Base-by-base conservation (phyloP, 2,113 vertebrate genomes). In the Misgurnus anguillicaudatus region DNA sequence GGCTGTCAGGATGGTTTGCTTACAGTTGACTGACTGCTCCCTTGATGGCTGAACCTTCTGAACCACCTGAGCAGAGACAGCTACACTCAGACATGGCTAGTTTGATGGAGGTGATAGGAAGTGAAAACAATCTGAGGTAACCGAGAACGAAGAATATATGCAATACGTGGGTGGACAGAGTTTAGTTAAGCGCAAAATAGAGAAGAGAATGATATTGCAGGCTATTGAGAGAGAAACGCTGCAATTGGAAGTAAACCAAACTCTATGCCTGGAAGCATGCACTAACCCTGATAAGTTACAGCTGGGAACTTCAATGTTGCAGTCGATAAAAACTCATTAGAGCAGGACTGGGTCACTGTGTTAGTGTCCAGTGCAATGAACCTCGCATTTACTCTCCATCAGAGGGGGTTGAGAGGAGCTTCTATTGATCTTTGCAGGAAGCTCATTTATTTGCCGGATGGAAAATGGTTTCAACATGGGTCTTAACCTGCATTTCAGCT, bases 311-410 rank as follows among this genome's bases (percentile, higher is more conserved):
- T 83, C 53, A 72, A 77, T 80, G 71, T 77, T 85, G 47, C 11
- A 84, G 86, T 88, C 87, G 87, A 88, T 88, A 87, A 85, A 87
- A 86, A 68, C 85, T 84, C 83, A 86, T 88, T 88, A 88, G 71
- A 76, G 62, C 77, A 81, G 71, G 79, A 83, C 83, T 82, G 71
- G 85, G 81, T 79, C 81, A 79, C 67, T 66, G 75, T 42, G 42
- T 63, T 41, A 83, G 77, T 87, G 87, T 87, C 86, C 77, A 75
- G 73, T 78, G 77, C 83, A 85, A 87, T 88, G 86, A 86, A 77
- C 45, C 55, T 79, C 68, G 19, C 80, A 83, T 80, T 86, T 86
- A 83, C 82, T 88, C 86, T 88, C 83, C 72, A 83, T 82, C 85
- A 81, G 70, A 82, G 77, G 57, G 74, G 63, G 70, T 6, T 72